Evolutionary conservation across 2,113 vertebrate species (phyloP), one percentile per base, ranked within the genome.

Genomic region (Podilymbus podiceps): DNA sequence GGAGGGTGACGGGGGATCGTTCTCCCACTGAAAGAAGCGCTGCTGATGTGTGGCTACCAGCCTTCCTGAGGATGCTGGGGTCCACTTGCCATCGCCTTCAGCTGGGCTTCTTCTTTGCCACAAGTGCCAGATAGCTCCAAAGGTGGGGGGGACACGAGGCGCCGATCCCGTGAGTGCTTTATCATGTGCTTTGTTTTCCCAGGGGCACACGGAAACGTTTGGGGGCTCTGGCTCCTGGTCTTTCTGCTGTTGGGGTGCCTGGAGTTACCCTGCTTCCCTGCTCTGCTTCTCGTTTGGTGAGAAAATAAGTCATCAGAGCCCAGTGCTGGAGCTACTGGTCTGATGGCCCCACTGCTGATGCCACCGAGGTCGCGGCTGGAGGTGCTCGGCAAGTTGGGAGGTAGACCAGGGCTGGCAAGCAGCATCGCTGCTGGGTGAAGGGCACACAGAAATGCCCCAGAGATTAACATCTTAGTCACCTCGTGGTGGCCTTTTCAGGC

Each of bases 1-100:
- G 68, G 31, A 81, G 25, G 24, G 12, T 15, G 66, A 3, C n/a
- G 53, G 30, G 44, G 52, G 13, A 50, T 40, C 0, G 0, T 76
- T 92, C 20, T 83, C 58, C 64, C 28, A 28, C 38, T 0, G 0
- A 60, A 44, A 0, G 0, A 66, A 66, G 66, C 3, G 3, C 47
- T 62, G 40, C 46, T 79, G 15, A 67, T 53, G 9, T 33, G 28
- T 66, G 58, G 35, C 46, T 49, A 2, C 31, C 58, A 46, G 52
- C 69, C 19, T 77, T 30, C 17, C 23, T 11, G 42, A 63, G 28
- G 55, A 11, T 1, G 1, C 44, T 1, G 3, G 22, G 35, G 10
- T 52, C 40, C 6, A 7, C 35, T 76, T 0, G 0, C 30, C 15
- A 4, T 42, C 2, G 1, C 14, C 56, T 88, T 75, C 62, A 50